These are phyloP conservation scores for Acromyrmex echinatior DNA, from an alignment of 1,140 invertebrate species.

Conservation along the genomic window DNA sequence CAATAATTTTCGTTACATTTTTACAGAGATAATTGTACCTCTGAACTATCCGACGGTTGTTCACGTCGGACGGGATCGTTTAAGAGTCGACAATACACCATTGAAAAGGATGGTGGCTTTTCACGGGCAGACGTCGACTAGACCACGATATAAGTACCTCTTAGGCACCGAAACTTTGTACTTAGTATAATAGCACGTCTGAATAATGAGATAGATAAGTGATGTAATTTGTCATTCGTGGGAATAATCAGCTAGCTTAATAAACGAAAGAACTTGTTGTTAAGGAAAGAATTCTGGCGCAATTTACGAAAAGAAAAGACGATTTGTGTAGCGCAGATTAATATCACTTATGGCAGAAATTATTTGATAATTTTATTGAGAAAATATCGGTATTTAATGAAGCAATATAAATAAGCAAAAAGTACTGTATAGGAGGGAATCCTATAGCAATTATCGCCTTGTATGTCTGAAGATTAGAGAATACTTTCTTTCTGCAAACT, in stretches of 20 bases:
- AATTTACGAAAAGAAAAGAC: not conserved
- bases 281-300: conserved; percentile 10
- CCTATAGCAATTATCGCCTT: not conserved
- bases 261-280: conserved; percentile 24
- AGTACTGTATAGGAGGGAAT: not conserved
- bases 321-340: conserved; percentile 9
- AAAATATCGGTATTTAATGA: not conserved
- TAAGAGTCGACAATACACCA: conserved; percentile 26
- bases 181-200: conserved; percentile 34
- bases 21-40: conserved; percentile 37
- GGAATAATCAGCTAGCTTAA: conserved; percentile 7
- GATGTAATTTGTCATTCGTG: conserved; percentile 48
- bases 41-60: conserved; percentile 8
- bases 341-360: conserved; percentile 1
- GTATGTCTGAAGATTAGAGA: conserved; percentile 5
- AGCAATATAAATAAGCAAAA: not conserved
- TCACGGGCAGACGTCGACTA: conserved; percentile 9
- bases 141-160: conserved; percentile 37
- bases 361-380: conserved; percentile 3
- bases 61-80: conserved; percentile 35
- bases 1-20: conserved; percentile 43
- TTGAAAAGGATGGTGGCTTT: conserved; percentile 26
- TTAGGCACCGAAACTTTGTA: conserved; percentile 30
- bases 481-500: conserved; percentile 8
- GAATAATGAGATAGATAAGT: conserved; percentile 53